Conservation (phyloP, 2,888 invertebrate genomes). For the Papilio gigon region DNA sequence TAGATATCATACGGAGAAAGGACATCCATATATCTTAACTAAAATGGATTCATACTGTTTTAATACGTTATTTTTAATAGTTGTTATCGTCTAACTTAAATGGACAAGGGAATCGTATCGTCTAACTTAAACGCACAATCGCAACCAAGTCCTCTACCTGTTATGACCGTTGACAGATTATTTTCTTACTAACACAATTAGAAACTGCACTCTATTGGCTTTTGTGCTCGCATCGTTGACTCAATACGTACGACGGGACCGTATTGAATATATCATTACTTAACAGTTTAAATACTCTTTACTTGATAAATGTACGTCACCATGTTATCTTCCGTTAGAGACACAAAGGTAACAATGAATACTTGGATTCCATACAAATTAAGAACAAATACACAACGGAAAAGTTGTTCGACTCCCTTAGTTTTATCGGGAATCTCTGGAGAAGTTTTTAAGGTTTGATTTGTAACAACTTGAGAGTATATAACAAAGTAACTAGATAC, state of each 20-base stretch:
- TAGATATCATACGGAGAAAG: no score
- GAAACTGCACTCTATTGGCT: no score
- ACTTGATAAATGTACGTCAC: background rate
- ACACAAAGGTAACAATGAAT: constrained; percentile 20
- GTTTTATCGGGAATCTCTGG: constrained; percentile 76
- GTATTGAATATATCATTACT: no score
- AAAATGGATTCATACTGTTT: background rate
- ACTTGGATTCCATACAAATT: constrained; percentile 60
- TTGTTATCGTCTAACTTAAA: background rate
- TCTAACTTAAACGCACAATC: no score
- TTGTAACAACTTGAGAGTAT: constrained; percentile 64
- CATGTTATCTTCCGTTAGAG: background rate
- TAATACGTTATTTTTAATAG: background rate
- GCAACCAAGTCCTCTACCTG: no score
- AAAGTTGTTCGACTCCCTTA: constrained; percentile 68
- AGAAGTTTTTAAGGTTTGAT: constrained; percentile 78
- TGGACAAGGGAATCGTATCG: no score
- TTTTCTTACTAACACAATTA: no score
- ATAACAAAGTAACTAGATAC: constrained; percentile 52
- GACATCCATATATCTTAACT: background rate
- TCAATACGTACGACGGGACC: no score
- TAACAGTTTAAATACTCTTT: background rate
- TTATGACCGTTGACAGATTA: no score
- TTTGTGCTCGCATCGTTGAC: no score
- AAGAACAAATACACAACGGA: constrained; percentile 71